Percentiles rank a stretch among this genome's conserved stretches.
Evolutionary conservation across 2,113 vertebrate genomes (phyloP).

Genomic region (Atherinomorus stipes): DNA sequence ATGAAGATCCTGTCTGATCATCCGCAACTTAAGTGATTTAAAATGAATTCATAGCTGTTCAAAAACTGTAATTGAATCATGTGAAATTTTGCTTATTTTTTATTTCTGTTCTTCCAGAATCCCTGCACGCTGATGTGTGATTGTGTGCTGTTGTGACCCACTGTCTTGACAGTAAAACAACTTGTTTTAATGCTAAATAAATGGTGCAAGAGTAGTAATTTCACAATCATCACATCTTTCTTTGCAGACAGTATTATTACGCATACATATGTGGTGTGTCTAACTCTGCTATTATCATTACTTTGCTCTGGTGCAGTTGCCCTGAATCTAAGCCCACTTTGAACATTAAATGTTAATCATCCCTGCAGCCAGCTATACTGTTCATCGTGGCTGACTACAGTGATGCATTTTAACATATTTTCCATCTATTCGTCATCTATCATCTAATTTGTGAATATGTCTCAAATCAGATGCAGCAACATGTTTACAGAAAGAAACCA

Average conservation of each 20-base stretch:
- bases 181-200: constrained; percentile 66
- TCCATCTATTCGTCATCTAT: constrained; percentile 47
- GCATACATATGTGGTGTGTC: constrained; percentile 77
- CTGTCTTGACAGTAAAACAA: constrained; percentile 53
- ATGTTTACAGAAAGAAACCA: constrained; percentile 50
- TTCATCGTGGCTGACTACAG: constrained; percentile 23
- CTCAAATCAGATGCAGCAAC: constrained; percentile 63
- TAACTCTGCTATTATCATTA: constrained; percentile 76
- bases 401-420: constrained; percentile 49
- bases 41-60: constrained; percentile 52
- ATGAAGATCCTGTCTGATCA: constrained; percentile 74
- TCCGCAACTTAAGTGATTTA: constrained; percentile 47
- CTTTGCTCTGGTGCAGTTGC: constrained; percentile 72
- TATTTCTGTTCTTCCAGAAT: constrained; percentile 5
- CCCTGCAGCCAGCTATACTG: constrained; percentile 56
- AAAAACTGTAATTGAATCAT: constrained; percentile 37
- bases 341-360: constrained; percentile 80
- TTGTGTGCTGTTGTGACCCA: constrained; percentile 35
- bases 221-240: constrained; percentile 68
- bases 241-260: constrained; percentile 80
- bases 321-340: constrained; percentile 76
- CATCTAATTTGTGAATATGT: constrained; percentile 49
- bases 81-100: constrained; percentile 45
- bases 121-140: constrained; percentile 10
- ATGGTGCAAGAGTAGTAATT: constrained; percentile 68